Evolutionary conservation across 2,113 vertebrate genomes (phyloP).

Genomic region (Salvelinus namaycush): DNA sequence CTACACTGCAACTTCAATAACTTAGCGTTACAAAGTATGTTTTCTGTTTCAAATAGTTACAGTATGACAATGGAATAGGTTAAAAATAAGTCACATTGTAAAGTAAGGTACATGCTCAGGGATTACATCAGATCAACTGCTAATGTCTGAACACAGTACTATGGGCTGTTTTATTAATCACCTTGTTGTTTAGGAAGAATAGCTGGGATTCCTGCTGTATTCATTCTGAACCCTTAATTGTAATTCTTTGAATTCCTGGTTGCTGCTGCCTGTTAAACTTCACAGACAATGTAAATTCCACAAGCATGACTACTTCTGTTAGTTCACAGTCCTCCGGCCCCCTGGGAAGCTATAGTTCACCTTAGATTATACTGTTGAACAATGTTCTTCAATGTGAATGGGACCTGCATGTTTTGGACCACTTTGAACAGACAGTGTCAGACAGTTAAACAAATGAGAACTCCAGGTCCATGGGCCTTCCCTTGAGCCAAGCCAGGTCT

Average conservation of each 20-base stretch:
- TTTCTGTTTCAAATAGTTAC: background rate
- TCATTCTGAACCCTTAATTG: slow-evolving; percentile 30
- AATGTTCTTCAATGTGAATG: background rate
- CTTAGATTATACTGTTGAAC: background rate
- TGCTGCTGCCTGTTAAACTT: slow-evolving; percentile 20
- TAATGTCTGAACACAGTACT: slow-evolving; percentile 21
- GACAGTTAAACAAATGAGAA: background rate
- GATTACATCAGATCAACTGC: slow-evolving; percentile 22
- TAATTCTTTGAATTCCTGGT: slow-evolving; percentile 63
- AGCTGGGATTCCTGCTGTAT: slow-evolving; percentile 38
- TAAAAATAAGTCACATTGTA: background rate
- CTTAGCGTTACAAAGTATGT: background rate
- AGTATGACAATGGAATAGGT: background rate
- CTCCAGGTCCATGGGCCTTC: background rate
- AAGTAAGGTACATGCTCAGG: slow-evolving; percentile 9
- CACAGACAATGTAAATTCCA: slow-evolving; percentile 23
- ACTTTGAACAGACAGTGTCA: background rate
- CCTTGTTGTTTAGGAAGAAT: slow-evolving; percentile 38
- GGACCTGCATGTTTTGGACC: background rate
- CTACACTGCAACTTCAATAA: background rate
- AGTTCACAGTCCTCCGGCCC: slow-evolving; percentile 24
- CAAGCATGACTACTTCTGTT: slow-evolving; percentile 21
- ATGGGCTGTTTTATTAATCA: background rate
- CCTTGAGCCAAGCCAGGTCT: background rate
- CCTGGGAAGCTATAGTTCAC: background rate